A percentile compares a stretch with the other conserved stretches of the same genome.
These are phyloP conservation scores for Etheostoma perlongum DNA, from an alignment of 2,797 vertebrate species.

Conservation along the genomic window DNA sequence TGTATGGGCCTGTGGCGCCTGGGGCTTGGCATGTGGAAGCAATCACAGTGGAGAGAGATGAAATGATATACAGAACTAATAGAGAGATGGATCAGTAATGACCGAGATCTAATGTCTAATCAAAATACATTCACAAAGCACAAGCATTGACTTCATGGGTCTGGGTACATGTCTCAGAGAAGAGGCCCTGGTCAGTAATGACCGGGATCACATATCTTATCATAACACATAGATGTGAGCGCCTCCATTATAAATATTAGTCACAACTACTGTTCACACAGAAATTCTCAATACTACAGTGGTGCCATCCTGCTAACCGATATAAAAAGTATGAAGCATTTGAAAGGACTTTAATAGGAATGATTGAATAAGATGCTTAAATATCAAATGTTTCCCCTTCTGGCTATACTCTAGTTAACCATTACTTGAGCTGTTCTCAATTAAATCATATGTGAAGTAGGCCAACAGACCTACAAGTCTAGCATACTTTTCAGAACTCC, in stretches of 20 bases:
- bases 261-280: slow-evolving; percentile 56
- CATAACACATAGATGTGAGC: slow-evolving; percentile 43
- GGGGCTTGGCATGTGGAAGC: slow-evolving; percentile 70
- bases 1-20: slow-evolving; percentile 47
- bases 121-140: slow-evolving; percentile 69
- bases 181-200: slow-evolving; percentile 45
- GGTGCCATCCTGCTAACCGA: not conserved
- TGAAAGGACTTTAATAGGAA: not conserved
- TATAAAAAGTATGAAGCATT: not conserved
- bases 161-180: slow-evolving; percentile 26
- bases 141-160: slow-evolving; percentile 48
- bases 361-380: not conserved
- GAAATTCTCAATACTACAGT: not conserved
- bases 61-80: slow-evolving; percentile 69
- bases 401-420: not conserved
- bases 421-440: not conserved
- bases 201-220: slow-evolving; percentile 49
- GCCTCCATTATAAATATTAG: slow-evolving; percentile 39
- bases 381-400: not conserved
- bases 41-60: slow-evolving; percentile 63
- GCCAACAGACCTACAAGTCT: slow-evolving; percentile 5
- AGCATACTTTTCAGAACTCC: slow-evolving; percentile 7
- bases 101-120: slow-evolving; percentile 66
- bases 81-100: slow-evolving; percentile 67
- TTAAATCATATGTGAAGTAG: slow-evolving; percentile 8